Base-by-base conservation (phyloP, 2,113 vertebrate genomes). In the Prietella phreatophila region DNA sequence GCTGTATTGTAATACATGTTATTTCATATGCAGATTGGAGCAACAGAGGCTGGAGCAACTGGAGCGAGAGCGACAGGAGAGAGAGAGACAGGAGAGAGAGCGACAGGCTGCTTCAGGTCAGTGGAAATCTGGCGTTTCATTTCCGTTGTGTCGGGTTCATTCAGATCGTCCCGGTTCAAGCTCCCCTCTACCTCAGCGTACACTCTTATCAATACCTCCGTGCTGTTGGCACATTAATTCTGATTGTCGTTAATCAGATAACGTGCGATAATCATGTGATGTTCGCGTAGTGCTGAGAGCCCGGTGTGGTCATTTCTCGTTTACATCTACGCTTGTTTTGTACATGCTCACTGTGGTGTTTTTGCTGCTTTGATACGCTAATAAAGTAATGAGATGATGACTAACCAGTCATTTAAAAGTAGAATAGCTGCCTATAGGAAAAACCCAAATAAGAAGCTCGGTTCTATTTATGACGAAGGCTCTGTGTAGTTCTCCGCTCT, bases 71-170 rank as follows among this genome's bases (percentile, higher is more conserved):
- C 76, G 93, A 7, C 1, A 88, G 50, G 94, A 95, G 86, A 50
- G 91, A 27, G 94, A 95, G 53, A 42, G 91, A 22, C 93, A 84
- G 89, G 94, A 95, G 10, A 93, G 92, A 91, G 95, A 95, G 50
- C 88, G 93, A 92, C 95, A 95, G 93, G 89, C 92, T 36, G 88
- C 93, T 90, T 88, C 94, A 95, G 94, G 95, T 96, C 86, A 92
- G 94, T 73, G 27, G 15, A 56, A 58, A 63, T 39, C n/a, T 30
- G 19, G 17, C 2, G 2, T 50, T 30, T 25, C 22, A 33, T 22
- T 14, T n/a, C 0, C 27, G 8, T 69, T 73, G 19, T 75, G 5
- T 73, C 42, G 79, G 7, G 47, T 61, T 76, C 19, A 50, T 63
- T 42, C 22, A 53, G 47, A 65, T 56, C 20, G n/a, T 56, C 11